phyloP scores from a whole-genome alignment of 2,888 invertebrate genomes.

The Priocnemis perturbator region DNA sequence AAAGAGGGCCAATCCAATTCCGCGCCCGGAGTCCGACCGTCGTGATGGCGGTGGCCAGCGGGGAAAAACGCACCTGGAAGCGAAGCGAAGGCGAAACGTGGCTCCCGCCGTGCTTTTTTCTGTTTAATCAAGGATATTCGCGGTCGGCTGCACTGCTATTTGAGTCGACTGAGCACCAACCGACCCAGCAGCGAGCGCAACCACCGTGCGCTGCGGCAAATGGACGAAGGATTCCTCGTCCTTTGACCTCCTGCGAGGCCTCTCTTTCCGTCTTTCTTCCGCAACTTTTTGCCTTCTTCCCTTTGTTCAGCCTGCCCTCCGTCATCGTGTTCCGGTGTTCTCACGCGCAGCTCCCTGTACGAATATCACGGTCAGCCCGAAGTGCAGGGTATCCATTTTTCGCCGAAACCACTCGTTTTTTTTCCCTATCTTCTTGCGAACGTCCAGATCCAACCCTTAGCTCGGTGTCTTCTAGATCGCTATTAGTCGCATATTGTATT shows the following conservation, averaged over 20 bases:
- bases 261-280: not conserved
- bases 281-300: not conserved
- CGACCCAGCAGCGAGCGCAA: constrained; percentile 47
- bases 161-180: constrained; percentile 55
- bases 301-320: not conserved
- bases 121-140: constrained; percentile 75
- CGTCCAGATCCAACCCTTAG: too few relatives aligned
- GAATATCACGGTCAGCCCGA: too few relatives aligned
- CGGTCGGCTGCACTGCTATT: constrained; percentile 67
- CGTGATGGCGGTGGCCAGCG: constrained; percentile 57
- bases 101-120: constrained; percentile 62
- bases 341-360: too few relatives aligned
- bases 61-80: constrained; percentile 54
- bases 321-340: too few relatives aligned
- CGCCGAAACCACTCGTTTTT: too few relatives aligned
- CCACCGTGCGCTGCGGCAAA: constrained; percentile 51
- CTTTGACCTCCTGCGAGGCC: constrained; percentile 44
- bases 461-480: too few relatives aligned
- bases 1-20: constrained; percentile 63
- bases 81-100: constrained; percentile 45
- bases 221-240: constrained; percentile 59
- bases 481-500: too few relatives aligned
- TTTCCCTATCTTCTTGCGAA: too few relatives aligned
- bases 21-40: constrained; percentile 57
- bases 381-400: too few relatives aligned